Conservation (phyloP, 2,888 invertebrate genomes). For the Ferrisia virgata region DNA sequence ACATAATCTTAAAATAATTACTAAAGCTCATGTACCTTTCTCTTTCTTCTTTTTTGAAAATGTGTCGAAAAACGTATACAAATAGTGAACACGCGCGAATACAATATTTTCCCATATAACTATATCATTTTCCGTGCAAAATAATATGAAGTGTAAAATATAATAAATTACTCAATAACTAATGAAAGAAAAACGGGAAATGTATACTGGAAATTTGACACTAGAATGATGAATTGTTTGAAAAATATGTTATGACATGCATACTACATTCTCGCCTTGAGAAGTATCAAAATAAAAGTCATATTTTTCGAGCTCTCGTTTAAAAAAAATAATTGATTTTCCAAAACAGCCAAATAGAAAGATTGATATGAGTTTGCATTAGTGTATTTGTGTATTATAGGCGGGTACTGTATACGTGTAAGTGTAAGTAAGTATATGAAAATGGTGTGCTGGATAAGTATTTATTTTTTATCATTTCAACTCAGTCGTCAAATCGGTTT, state of each 20-base stretch:
- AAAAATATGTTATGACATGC: constrained; percentile 17
- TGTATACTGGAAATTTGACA: constrained; percentile 2
- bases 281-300: constrained; percentile 12
- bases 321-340: constrained; percentile 1
- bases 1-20: too few species aligned
- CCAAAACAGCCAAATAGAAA: not conserved
- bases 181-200: not conserved
- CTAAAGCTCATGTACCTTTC: too few species aligned
- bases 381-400: too few species aligned
- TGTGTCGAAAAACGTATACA: not conserved
- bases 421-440: not conserved
- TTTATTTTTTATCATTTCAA: not conserved
- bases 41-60: not conserved
- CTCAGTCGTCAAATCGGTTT: not conserved
- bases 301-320: constrained; percentile 14
- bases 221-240: constrained; percentile 5
- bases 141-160: not conserved
- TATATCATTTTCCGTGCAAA: not conserved
- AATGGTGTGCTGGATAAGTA: not conserved
- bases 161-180: constrained; percentile 3
- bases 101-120: not conserved
- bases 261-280: not conserved
- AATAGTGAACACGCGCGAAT: not conserved
- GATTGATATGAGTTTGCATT: constrained; percentile 1
- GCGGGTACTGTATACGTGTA: not conserved